phyloP scores from a whole-genome alignment of 2,797 vertebrate genomes.

The Myiotriccus ornatus region DNA sequence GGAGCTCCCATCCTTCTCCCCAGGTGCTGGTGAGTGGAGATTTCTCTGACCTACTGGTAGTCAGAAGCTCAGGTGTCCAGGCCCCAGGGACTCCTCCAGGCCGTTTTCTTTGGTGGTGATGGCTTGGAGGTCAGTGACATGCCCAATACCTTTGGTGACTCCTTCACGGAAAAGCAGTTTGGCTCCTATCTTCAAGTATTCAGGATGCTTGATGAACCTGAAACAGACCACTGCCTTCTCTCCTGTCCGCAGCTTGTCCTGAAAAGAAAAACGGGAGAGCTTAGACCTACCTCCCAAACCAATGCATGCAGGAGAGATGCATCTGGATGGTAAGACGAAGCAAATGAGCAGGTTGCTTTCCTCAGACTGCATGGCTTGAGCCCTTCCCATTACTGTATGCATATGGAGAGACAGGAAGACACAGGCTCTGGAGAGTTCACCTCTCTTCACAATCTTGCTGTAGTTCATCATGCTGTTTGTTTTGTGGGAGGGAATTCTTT shows the following conservation, averaged over 20 bases:
- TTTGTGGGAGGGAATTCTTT: not conserved
- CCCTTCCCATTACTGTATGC: not conserved
- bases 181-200: conserved; percentile 95
- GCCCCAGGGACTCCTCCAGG: conserved; percentile 46
- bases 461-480: not conserved
- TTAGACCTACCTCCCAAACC: not conserved
- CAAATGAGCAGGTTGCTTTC: not conserved
- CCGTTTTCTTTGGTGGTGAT: conserved; percentile 69
- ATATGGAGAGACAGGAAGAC: not conserved
- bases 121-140: conserved; percentile 90
- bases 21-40: conserved; percentile 7
- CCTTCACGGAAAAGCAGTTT: conserved; percentile 97
- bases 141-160: conserved; percentile 96
- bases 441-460: not conserved
- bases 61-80: conserved; percentile 65
- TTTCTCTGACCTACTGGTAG: conserved; percentile 13
- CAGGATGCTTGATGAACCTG: conserved; percentile 96
- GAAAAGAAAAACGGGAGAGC: not conserved
- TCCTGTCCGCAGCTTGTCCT: conserved; percentile 95
- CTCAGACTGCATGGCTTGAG: not conserved
- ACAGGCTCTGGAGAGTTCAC: not conserved
- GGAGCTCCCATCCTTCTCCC: conserved; percentile 24
- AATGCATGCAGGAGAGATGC: not conserved
- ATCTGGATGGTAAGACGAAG: not conserved
- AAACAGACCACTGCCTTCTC: conserved; percentile 96